Percentiles rank a stretch among this genome's conserved stretches.
Evolutionary conservation across 2,113 vertebrate species (phyloP).

Genomic region (Campylomormyrus tamandua): DNA sequence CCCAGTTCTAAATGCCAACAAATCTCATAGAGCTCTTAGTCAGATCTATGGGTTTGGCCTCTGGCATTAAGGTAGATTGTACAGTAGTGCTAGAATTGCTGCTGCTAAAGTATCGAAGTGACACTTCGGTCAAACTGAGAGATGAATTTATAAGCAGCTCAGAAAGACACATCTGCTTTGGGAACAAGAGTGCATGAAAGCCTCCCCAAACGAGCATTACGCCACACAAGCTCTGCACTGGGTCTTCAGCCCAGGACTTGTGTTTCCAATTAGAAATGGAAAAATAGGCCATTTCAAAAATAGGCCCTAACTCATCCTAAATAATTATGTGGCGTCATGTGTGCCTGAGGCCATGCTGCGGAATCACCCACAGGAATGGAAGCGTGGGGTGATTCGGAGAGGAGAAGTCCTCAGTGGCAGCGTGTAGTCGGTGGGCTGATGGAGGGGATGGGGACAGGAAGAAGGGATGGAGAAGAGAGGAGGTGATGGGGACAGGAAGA

Average conservation of each 20-base stretch:
- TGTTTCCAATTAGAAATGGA: conserved; percentile 1
- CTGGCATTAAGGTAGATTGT: not conserved
- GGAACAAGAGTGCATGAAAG: not conserved
- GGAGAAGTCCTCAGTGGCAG: not conserved
- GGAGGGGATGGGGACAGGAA: not conserved
- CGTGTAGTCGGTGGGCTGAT: not conserved
- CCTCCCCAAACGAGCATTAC: not conserved
- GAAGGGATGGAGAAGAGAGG: not conserved
- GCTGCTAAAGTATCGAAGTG: not conserved
- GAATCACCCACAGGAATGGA: not conserved
- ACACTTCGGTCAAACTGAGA: not conserved
- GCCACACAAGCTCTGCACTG: not conserved
- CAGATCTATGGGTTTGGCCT: not conserved
- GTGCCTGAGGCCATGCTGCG: not conserved
- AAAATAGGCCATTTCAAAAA: not conserved
- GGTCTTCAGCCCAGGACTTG: not conserved
- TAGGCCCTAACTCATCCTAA: not conserved
- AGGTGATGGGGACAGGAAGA: not conserved
- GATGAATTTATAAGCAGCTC: not conserved
- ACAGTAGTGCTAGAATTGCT: not conserved
- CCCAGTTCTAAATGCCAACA: not conserved
- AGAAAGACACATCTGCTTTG: not conserved
- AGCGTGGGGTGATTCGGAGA: not conserved
- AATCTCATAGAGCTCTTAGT: not conserved
- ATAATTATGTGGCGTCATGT: not conserved